A percentile compares a stretch with the other conserved stretches of the same genome.
These are phyloP conservation scores for Drosophila pachea DNA, from an alignment of 1,140 invertebrate genomes.

Conservation along the genomic window DNA sequence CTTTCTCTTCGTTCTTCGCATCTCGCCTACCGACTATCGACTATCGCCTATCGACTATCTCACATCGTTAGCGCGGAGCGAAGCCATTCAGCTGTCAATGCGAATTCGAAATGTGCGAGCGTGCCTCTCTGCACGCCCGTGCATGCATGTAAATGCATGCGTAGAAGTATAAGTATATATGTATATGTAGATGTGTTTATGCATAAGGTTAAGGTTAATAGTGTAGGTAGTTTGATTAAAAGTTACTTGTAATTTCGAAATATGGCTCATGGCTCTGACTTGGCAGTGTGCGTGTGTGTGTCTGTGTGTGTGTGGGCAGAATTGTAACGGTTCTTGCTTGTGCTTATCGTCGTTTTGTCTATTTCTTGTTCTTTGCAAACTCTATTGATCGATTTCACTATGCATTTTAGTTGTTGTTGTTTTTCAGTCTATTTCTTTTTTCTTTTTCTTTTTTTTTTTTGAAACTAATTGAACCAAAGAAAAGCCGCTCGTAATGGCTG, in stretches of 20 bases:
- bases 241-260: slow-evolving; percentile 76
- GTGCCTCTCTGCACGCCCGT: slow-evolving; percentile 5
- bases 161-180: slow-evolving; percentile 2
- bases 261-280: slow-evolving; percentile 77
- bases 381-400: slow-evolving; percentile 53
- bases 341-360: background rate
- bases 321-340: slow-evolving; percentile 31
- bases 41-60: background rate
- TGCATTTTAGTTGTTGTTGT: slow-evolving; percentile 66
- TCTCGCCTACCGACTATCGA: slow-evolving; percentile 9
- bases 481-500: background rate
- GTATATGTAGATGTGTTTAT: slow-evolving; percentile 37
- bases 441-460: too few species aligned
- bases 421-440: too few species aligned
- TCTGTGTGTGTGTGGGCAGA: slow-evolving; percentile 69
- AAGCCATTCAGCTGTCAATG: background rate
- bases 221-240: slow-evolving; percentile 74
- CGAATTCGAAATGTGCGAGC: slow-evolving; percentile 51
- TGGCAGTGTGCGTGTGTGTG: slow-evolving; percentile 66
- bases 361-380: slow-evolving; percentile 39
- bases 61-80: too few species aligned
- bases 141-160: slow-evolving; percentile 23
- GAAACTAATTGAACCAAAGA: too few species aligned
- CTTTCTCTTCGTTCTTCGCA: slow-evolving; percentile 36
- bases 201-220: slow-evolving; percentile 72